Evolutionary conservation across 2,113 vertebrate species (phyloP), one percentile per base, ranked within the genome.

Genomic region (Anolis sagrei): DNA sequence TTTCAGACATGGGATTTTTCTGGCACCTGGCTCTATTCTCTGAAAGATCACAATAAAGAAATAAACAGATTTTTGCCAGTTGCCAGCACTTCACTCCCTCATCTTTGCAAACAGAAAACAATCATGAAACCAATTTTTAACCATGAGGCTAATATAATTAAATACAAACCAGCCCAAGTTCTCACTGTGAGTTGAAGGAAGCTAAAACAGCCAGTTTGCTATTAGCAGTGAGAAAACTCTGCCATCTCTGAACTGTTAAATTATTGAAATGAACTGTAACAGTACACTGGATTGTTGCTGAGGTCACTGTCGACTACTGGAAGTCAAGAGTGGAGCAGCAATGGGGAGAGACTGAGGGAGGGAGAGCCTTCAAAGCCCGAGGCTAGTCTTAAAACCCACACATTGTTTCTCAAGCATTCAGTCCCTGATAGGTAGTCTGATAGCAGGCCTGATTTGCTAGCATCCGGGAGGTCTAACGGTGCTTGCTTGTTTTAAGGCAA

Each of bases 191-290:
- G 82, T 49, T 39, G 81, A 81, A 64, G 88, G 90, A 93, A 92
- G 86, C 90, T 91, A 88, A 91, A 92, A 90, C 93, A 82, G 9
- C 91, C 90, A 94, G 93, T 95, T 96, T 95, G 92, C 95, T 95
- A 94, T 93, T 93, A 95, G 96, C 93, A 91, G 87, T 86, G 80
- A 95, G 93, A 95, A 96, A 96, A 94, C 93, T 69, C 93, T 95
- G 96, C 97, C 96, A 96, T 97, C 96, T 95, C 94, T 76, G 83
- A 95, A 96, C 95, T 96, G 94, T 96, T 97, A 95, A 94, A 96
- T 97, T 97, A 98, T 97, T 98, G 96, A 97, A 97, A 97, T 97
- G 97, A 97, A 97, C 95, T 95, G 96, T 96, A 97, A 96, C 96
- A 96, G 95, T 87, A 94, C 93, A 89, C 95, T 92, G 89, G 91